These are phyloP conservation scores for Sterrhoptilus dennistouni DNA, from an alignment of 2,113 vertebrate species.

Conservation along the genomic window DNA sequence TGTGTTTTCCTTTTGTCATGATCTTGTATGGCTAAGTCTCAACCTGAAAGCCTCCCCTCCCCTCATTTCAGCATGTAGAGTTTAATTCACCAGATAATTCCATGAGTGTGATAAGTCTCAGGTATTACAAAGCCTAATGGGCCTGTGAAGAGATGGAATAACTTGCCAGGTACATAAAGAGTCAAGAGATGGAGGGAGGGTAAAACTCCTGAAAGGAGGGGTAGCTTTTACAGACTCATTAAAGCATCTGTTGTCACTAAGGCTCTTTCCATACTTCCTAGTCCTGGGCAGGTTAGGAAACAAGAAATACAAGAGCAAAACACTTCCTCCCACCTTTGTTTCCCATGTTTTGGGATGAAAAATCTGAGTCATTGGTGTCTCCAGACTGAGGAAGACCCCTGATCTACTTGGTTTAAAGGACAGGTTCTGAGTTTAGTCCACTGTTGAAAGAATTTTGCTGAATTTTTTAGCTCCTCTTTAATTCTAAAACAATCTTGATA, in stretches of 20 bases:
- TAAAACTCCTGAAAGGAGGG: background rate
- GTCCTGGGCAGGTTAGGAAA: background rate
- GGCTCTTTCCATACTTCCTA: accelerated
- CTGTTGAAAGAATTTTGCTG: background rate
- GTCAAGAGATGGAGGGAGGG: background rate
- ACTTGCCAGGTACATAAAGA: background rate
- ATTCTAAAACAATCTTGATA: background rate
- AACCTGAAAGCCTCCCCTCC: background rate
- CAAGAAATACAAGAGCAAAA: background rate
- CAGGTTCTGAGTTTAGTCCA: background rate
- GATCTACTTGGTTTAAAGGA: background rate
- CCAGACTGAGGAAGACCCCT: background rate
- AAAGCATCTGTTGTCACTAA: background rate
- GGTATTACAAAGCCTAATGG: background rate
- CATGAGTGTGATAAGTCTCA: background rate
- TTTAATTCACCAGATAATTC: background rate
- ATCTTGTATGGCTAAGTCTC: background rate
- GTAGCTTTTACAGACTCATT: background rate
- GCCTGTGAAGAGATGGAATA: background rate
- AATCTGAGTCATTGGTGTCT: background rate
- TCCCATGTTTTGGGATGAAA: background rate
- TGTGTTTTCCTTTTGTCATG: constrained; percentile 9
- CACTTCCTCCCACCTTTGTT: background rate
- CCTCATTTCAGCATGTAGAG: background rate
- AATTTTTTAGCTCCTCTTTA: background rate